Evolutionary conservation across 2,888 invertebrate genomes (phyloP), one percentile per base, ranked within the genome.

Genomic region (Lasioglossum figueresi): DNA sequence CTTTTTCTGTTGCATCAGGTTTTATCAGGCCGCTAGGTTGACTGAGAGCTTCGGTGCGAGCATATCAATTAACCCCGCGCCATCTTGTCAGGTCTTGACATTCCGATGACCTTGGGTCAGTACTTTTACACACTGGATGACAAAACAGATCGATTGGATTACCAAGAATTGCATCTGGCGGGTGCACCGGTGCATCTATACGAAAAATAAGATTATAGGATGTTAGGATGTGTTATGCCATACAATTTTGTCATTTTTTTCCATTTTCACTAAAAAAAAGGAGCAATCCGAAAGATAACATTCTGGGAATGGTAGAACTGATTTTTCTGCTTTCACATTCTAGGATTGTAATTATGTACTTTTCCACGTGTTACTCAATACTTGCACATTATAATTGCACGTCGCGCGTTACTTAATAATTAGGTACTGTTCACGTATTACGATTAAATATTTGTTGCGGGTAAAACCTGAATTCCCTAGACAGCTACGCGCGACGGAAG

Each of bases 391-490:
- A 31, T 19, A 19, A 63, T 34, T 31, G 8, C 63, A 14, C 6
- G 16, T 16, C 4, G 1, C 2, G 16, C 31, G 27, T 16, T 31
- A 31, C 63, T 63, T 63, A 63, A 63, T 31, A 6, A 63, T 31
- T 63, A 59, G 4, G 0, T 27, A 8, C 31, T 0, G 63, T 31
- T 6, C 63, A 0, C 63, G 16, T 19, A 1, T 31, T 8, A 2
- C 2, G 31, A 63, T 63, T 31, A 63, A 63, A 19, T 63, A 63
- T 31, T 48, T 19, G 27, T 48, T n/a, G 19, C 12, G 19, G 45
- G 48, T n/a, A 45, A 71, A 71, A 40, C 19, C 8, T 6, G 45
- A 66, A 68, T 73, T 84, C 56, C 23, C 45, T 16, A 52, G 48
- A 75, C 23, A 8, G 52, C 2, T 56, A 12, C 1, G 34, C 19